Percentiles rank a stretch among this genome's conserved stretches.
These are phyloP conservation scores for Melinopterus prodromus DNA, from an alignment of 2,888 invertebrate species.

Conservation along the genomic window DNA sequence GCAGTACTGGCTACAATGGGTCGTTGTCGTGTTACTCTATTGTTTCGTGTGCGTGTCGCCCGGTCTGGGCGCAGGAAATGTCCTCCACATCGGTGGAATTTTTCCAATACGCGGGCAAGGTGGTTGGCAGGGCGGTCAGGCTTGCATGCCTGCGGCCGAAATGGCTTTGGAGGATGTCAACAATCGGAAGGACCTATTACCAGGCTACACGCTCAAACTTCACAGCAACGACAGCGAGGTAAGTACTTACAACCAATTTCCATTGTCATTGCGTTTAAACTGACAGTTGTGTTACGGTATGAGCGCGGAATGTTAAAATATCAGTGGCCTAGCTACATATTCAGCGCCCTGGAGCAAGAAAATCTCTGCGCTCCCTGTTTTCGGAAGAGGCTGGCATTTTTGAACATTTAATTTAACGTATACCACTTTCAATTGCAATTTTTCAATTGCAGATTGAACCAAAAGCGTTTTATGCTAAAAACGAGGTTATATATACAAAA, in stretches of 20 bases:
- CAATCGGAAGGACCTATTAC: conserved; percentile 83
- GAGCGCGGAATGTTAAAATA: neutral
- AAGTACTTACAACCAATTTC: conserved; percentile 50
- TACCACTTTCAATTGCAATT: too few species aligned
- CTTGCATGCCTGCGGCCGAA: conserved; percentile 97
- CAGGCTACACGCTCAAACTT: conserved; percentile 88
- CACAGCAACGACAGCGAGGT: conserved; percentile 98
- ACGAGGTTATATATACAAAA: too few species aligned
- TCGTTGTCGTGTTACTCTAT: conserved; percentile 55
- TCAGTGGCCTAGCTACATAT: too few species aligned
- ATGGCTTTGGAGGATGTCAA: conserved; percentile 98
- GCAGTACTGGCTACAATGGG: conserved; percentile 59
- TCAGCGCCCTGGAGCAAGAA: too few species aligned
- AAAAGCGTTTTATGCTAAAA: too few species aligned
- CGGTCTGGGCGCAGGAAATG: conserved; percentile 67
- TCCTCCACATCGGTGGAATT: conserved; percentile 95
- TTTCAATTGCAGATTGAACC: too few species aligned
- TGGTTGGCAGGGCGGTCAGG: conserved; percentile 98
- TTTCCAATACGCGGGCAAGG: conserved; percentile 97
- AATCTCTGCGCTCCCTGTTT: too few species aligned
- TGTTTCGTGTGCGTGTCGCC: conserved; percentile 47
- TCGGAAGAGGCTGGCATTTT: too few species aligned
- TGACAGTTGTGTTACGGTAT: neutral
- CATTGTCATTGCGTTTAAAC: neutral
- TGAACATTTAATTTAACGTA: too few species aligned